A percentile compares a stretch with the other conserved stretches of the same genome.
These are phyloP conservation scores for Uromys caudimaculatus DNA, from an alignment of 2,797 vertebrate genomes.

Conservation along the genomic window DNA sequence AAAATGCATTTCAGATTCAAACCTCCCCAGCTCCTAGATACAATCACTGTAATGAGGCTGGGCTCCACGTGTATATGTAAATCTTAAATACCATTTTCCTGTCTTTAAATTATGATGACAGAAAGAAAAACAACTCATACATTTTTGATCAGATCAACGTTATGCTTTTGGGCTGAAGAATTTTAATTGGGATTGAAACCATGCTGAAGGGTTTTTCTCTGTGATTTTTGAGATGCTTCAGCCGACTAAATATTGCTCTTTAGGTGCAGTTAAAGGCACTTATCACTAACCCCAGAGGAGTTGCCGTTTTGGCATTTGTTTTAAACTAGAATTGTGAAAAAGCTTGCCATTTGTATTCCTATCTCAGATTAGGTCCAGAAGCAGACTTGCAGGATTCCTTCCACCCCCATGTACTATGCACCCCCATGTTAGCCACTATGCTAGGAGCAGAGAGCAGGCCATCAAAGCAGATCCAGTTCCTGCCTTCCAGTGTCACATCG, in stretches of 20 bases:
- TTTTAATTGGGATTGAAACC: constrained; percentile 73
- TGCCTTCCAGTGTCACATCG: background rate
- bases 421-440: background rate
- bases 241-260: constrained; percentile 50
- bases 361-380: constrained; percentile 22
- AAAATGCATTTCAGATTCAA: constrained; percentile 76
- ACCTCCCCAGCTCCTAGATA: constrained; percentile 69
- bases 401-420: background rate
- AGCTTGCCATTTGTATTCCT: background rate
- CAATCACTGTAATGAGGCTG: constrained; percentile 78
- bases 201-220: constrained; percentile 45
- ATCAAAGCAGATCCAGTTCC: background rate
- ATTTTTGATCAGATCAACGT: constrained; percentile 78
- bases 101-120: constrained; percentile 73
- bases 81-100: constrained; percentile 78
- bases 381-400: background rate
- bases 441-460: background rate
- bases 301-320: constrained; percentile 38
- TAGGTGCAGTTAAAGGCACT: constrained; percentile 50
- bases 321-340: background rate
- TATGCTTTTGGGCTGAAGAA: constrained; percentile 65
- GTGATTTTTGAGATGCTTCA: constrained; percentile 58
- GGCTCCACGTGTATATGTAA: constrained; percentile 76
- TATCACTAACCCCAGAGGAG: constrained; percentile 38
- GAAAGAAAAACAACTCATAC: constrained; percentile 75